phyloP scores from a whole-genome alignment of 2,888 invertebrate species.

The Torymus aiolomorphi region DNA sequence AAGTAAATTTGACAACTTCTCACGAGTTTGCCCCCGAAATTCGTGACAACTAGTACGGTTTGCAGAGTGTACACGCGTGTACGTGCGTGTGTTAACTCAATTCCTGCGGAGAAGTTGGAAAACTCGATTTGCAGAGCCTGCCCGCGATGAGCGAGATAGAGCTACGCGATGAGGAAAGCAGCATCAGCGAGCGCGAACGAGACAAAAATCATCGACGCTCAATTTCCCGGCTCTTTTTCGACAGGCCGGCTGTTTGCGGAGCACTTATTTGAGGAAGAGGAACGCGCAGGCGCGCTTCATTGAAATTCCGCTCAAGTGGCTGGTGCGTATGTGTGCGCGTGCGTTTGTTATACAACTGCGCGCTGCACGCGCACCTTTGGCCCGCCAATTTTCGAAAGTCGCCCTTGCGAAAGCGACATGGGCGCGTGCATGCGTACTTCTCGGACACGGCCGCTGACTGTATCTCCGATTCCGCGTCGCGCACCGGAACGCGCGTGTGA shows the following conservation, averaged over 20 bases:
- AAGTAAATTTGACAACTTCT: background rate
- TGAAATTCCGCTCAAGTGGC: background rate
- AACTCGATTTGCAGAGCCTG: constrained; percentile 10
- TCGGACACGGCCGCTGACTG: background rate
- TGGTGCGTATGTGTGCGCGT: background rate
- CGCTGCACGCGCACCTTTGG: background rate
- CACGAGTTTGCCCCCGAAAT: too few relatives aligned
- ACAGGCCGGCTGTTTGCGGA: constrained; percentile 7
- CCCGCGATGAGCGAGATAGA: background rate
- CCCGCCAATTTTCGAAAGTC: constrained; percentile 49
- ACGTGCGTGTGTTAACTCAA: background rate
- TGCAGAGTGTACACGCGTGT: too few relatives aligned
- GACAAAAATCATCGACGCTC: constrained; percentile 5
- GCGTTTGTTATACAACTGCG: constrained; percentile 31
- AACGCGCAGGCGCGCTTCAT: constrained; percentile 11
- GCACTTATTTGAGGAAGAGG: constrained; percentile 26
- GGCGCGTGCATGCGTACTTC: background rate
- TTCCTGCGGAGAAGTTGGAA: constrained; percentile 4
- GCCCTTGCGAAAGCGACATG: constrained; percentile 38
- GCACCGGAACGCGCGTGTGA: background rate
- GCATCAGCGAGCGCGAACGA: background rate
- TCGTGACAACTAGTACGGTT: too few relatives aligned
- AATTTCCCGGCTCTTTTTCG: constrained; percentile 8
- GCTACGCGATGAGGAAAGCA: constrained; percentile 8
- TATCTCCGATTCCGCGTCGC: too few relatives aligned